Base-by-base conservation (phyloP, 2,888 invertebrate species). In the Macaria notata region DNA sequence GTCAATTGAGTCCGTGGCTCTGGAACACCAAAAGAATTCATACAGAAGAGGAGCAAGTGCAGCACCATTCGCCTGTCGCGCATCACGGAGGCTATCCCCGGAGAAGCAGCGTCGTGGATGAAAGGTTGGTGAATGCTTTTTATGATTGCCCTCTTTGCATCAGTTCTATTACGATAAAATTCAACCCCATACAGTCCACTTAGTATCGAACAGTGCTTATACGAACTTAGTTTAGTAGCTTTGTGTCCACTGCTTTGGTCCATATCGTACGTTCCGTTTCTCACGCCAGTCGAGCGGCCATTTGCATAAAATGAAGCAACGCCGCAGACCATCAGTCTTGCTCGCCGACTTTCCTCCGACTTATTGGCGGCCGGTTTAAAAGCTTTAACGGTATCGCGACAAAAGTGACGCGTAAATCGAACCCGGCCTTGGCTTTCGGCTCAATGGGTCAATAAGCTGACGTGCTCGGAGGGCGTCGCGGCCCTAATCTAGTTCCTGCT, bases 361-460 rank as follows among this genome's bases (percentile, higher is more conserved):
- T 76, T 83, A 83, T 80, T 68, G 69, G 65, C 70, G 75, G 74
- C 75, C 78, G 73, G 75, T 81, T 85, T 83, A 77, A 86, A 79
- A 85, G 79, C 75, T 74, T 79, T 88, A 88, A 87, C 88, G 88
- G 88, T 87, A 83, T 75, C 64, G 69, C 73, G 78, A 81, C 73
- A 86, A 88, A 88, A 88, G 86, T 86, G 85, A 86, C 75, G 77
- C 80, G 81, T 85, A 81, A 86, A 86, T 86, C 82, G 84, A 82
- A 83, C 73, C 61, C 67, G 75, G 72, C 73, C 76, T 78, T 82
- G 79, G 81, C 79, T 77, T 76, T 77, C 78, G 73, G 69, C 68
- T 60, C 66, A 65, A 60, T 65, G 66, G 63, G 67, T 67, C 66
- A 70, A 69, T 72, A 76, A 75, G 71, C 65, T 68, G 67, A 56